A percentile compares a stretch with the other conserved stretches of the same genome.
phyloP scores from a whole-genome alignment of 2,797 vertebrate genomes.

The Cheirogaleus major region DNA sequence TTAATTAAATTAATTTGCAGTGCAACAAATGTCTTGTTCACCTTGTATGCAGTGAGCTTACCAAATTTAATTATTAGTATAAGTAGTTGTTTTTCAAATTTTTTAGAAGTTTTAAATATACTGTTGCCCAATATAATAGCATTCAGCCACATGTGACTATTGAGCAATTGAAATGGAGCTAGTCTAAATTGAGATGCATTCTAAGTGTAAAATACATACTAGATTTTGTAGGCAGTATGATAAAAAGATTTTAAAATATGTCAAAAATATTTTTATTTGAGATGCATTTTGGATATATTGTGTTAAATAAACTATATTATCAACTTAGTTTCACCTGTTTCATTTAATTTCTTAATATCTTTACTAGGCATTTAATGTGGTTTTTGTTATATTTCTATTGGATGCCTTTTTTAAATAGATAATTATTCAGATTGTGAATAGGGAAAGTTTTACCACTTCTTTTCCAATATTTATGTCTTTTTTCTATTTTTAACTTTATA shows the following conservation, averaged over 20 bases:
- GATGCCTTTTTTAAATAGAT: neutral
- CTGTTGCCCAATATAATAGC: neutral
- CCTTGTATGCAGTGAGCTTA: neutral
- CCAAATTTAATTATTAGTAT: neutral
- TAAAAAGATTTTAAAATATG: neutral
- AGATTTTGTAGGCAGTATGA: neutral
- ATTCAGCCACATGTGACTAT: neutral
- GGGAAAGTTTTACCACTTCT: neutral
- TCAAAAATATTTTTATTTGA: neutral
- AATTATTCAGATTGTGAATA: neutral
- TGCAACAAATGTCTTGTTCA: neutral
- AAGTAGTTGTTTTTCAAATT: neutral
- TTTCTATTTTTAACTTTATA: neutral
- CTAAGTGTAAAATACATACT: neutral
- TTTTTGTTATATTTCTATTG: neutral
- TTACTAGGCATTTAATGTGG: neutral
- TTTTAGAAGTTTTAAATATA: neutral
- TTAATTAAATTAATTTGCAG: neutral
- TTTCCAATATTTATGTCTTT: neutral
- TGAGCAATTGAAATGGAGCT: neutral
- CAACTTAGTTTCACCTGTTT: neutral
- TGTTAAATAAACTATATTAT: neutral
- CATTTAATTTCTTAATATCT: neutral
- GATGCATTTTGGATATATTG: neutral
- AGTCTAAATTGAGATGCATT: neutral